phyloP scores from a whole-genome alignment of 2,113 vertebrate species.

The Pomatostomus ruficeps region DNA sequence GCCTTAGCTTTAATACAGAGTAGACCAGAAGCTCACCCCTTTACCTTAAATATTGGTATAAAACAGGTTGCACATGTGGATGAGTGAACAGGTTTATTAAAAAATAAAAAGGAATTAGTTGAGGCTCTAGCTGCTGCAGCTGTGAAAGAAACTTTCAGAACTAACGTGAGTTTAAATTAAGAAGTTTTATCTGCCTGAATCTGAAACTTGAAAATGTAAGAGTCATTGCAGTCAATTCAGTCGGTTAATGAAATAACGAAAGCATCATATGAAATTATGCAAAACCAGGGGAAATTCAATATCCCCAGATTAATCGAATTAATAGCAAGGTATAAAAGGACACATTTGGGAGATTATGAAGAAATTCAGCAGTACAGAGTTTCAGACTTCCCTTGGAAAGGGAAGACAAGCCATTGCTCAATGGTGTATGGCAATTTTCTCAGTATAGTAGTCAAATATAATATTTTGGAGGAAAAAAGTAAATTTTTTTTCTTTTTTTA shows the following conservation, averaged over 20 bases:
- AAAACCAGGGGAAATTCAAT: slow-evolving; percentile 39
- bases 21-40: not conserved
- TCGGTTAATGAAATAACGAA: slow-evolving; percentile 38
- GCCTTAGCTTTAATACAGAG: not conserved
- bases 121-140: not conserved
- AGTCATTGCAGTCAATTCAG: not conserved
- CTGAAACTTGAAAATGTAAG: slow-evolving; percentile 4
- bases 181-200: slow-evolving; percentile 9
- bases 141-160: not conserved
- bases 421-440: not conserved
- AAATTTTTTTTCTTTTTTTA: not conserved
- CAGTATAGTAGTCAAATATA: not conserved
- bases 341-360: not conserved
- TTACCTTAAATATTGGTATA: not conserved
- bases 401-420: not conserved
- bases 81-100: not conserved
- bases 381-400: not conserved
- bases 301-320: slow-evolving; percentile 38
- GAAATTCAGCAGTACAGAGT: not conserved
- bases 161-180: not conserved
- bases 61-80: not conserved
- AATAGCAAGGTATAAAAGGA: slow-evolving; percentile 19
- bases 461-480: not conserved
- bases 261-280: slow-evolving; percentile 25
- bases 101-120: not conserved